Percentiles rank a stretch among this genome's conserved stretches.
These are phyloP conservation scores for Cheilosia impressa DNA, from an alignment of 2,888 invertebrate genomes.

Conservation along the genomic window DNA sequence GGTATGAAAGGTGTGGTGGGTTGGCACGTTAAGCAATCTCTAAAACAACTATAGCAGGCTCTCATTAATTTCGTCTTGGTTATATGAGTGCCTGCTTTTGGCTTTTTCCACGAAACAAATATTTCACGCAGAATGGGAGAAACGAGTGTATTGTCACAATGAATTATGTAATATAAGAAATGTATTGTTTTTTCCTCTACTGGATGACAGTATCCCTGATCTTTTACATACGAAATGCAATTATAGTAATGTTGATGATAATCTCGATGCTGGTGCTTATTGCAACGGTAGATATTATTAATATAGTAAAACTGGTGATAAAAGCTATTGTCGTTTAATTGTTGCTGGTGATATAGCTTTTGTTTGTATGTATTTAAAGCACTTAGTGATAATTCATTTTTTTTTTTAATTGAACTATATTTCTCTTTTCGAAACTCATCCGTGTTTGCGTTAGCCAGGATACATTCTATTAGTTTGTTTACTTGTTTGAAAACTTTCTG, in stretches of 20 bases:
- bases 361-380: conserved; percentile 8
- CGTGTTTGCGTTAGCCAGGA: background rate
- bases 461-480: conserved; percentile 1
- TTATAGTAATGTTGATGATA: conserved; percentile 12
- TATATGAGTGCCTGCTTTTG: background rate
- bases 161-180: background rate
- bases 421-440: background rate
- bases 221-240: conserved; percentile 12
- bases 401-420: conserved; percentile 10
- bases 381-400: background rate
- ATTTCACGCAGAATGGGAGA: background rate
- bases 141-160: conserved; percentile 8
- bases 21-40: background rate
- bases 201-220: conserved; percentile 25
- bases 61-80: conserved; percentile 18
- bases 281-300: background rate
- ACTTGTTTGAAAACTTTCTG: conserved; percentile 12
- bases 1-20: conserved; percentile 8
- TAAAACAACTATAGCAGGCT: conserved; percentile 1
- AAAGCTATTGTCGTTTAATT: background rate
- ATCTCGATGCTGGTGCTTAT: conserved; percentile 13
- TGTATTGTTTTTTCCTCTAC: background rate
- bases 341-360: conserved; percentile 35
- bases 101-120: conserved; percentile 10
- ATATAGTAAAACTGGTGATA: conserved; percentile 19